Evolutionary conservation across 2,113 vertebrate genomes (phyloP), one percentile per base, ranked within the genome.

Genomic region (Percina caprodes): DNA sequence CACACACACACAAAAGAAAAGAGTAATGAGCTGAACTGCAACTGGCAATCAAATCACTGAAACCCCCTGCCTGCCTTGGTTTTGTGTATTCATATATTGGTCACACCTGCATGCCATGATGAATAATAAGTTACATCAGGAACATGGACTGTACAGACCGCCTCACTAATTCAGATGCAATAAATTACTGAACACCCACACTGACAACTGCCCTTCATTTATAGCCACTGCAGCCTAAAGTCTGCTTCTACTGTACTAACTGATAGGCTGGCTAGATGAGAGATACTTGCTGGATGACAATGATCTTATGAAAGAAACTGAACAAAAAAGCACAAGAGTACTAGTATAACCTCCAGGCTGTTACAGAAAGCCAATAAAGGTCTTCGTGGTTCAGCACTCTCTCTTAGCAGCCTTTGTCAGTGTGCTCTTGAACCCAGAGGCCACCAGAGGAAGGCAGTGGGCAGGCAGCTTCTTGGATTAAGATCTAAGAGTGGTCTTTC

Each of bases 21-120:
- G 1, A 26, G 26, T 51, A 54, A 56, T 7, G 4, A 77, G n/a
- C 42, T 42, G 45, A 65, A 18, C 59, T 26, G 12, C 77, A 74
- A 5, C 52, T 52, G 21, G 69, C 72, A 78, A 87, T 80, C 77
- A 73, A 68, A 89, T 83, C 58, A 92, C 48, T 69, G 46, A 39
- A 45, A 75, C 54, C n/a, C 4, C 14, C 69, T 39, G 60, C 62
- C 49, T 72, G n/a, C 5, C 24, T 52, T 18, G 23, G 21, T 67
- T 72, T 65, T 33, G 10, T 72, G 14, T 55, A 9, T 54, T 42
- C 3, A 4, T 63, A 21, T 33, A 15, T 5, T 30, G 68, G 33
- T 80, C 67, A 54, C 58, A 66, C 52, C 61, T 66, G 65, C 68
- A 69, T 58, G 48, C 11, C 69, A 75, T 72, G 48, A 60, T 74